Conservation (phyloP, 2,888 invertebrate genomes). For the Hypomecis atomaria region DNA sequence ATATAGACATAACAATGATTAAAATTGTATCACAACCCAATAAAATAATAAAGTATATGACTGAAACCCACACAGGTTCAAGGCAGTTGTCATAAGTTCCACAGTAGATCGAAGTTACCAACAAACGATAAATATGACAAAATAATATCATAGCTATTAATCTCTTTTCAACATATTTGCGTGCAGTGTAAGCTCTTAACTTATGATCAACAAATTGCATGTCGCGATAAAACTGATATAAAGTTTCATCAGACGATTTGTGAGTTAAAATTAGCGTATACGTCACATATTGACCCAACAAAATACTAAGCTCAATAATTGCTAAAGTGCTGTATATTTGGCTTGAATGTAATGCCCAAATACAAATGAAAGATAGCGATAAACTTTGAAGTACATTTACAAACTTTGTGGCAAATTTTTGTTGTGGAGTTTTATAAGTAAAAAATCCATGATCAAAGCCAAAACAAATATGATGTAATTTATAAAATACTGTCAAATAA, state of each 20-base stretch:
- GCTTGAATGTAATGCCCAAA: too few species aligned
- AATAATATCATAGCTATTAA: neutral
- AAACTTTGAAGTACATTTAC: neutral
- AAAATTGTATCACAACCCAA: constrained; percentile 1
- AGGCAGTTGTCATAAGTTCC: neutral
- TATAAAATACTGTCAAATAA: neutral
- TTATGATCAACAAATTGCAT: neutral
- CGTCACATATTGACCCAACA: neutral
- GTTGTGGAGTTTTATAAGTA: neutral
- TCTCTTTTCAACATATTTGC: neutral
- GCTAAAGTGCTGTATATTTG: neutral
- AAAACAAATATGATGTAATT: neutral
- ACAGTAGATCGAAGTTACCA: neutral
- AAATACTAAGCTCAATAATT: neutral
- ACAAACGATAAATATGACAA: neutral
- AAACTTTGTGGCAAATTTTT: neutral
- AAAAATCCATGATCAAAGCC: constrained; percentile 3
- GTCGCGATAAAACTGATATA: constrained; percentile 2
- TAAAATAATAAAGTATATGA: neutral
- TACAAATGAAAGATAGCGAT: neutral
- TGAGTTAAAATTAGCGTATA: neutral
- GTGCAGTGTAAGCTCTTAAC: neutral
- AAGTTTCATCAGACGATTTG: neutral
- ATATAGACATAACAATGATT: neutral
- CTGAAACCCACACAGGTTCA: neutral